Conservation (phyloP, 2,888 invertebrate genomes). For the Diplolepis rosae region DNA sequence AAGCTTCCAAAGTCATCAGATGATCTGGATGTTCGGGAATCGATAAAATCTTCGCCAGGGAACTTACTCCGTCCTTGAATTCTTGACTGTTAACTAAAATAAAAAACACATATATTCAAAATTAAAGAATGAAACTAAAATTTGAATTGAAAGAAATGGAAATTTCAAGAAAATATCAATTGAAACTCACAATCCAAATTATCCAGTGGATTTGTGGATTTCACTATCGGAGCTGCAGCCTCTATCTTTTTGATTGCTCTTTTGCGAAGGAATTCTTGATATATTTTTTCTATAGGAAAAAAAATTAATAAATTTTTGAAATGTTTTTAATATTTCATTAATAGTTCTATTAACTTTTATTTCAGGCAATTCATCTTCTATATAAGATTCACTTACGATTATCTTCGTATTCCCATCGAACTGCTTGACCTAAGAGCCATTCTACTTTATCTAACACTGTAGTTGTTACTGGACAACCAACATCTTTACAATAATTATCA, state of each 20-base stretch:
- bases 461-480: constrained; percentile 83
- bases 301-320: constrained; percentile 30
- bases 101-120: constrained; percentile 16
- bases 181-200: constrained; percentile 86
- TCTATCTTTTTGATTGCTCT: constrained; percentile 75
- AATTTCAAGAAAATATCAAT: constrained; percentile 6
- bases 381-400: constrained; percentile 83
- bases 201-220: constrained; percentile 88
- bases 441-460: constrained; percentile 83
- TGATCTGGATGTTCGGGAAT: constrained; percentile 89
- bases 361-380: too few relatives aligned
- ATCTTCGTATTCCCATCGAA: constrained; percentile 88
- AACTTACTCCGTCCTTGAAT: constrained; percentile 88
- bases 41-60: constrained; percentile 85
- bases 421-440: constrained; percentile 90
- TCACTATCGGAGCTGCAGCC: constrained; percentile 81
- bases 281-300: constrained; percentile 79
- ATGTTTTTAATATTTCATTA: constrained; percentile 22
- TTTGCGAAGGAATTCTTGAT: constrained; percentile 80
- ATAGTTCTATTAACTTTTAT: too few relatives aligned
- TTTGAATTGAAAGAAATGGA: constrained; percentile 23
- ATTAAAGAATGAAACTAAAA: too few relatives aligned
- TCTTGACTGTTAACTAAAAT: constrained; percentile 85
- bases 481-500: constrained; percentile 82
- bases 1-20: constrained; percentile 82